A percentile compares a stretch with the other conserved stretches of the same genome.
Conservation (phyloP, 2,113 vertebrate genomes). For the Hassar affinis region DNA sequence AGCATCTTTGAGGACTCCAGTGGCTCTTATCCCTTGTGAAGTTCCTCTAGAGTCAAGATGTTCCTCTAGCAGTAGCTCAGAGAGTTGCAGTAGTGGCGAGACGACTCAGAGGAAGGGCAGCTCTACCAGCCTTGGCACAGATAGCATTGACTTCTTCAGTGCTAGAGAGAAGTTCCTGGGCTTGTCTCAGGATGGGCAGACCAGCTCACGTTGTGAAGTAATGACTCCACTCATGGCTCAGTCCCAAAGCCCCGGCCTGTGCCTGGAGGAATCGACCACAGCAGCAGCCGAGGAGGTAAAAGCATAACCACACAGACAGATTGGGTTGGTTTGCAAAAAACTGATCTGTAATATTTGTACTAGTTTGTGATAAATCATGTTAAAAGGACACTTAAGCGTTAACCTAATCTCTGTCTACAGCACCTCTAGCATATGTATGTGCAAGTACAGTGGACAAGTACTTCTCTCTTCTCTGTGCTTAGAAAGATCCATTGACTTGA, state of each 20-base stretch:
- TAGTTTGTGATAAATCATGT: not conserved
- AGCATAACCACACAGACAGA: not conserved
- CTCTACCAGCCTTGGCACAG: constrained; percentile 75
- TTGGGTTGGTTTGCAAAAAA: not conserved
- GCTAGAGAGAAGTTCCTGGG: constrained; percentile 91
- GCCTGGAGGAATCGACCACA: constrained; percentile 69
- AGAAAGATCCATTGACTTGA: not conserved
- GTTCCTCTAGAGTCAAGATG: not conserved
- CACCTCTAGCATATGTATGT: not conserved
- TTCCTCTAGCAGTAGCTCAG: constrained; percentile 55
- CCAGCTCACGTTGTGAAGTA: constrained; percentile 71
- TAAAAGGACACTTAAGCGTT: not conserved
- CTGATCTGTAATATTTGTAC: not conserved
- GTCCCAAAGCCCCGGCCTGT: constrained; percentile 31
- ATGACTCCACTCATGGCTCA: constrained; percentile 61
- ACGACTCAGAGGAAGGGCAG: constrained; percentile 13
- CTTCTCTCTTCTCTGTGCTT: not conserved
- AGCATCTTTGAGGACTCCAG: constrained; percentile 28
- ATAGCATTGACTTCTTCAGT: constrained; percentile 92
- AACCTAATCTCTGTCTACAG: not conserved
- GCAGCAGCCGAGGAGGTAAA: constrained; percentile 28
- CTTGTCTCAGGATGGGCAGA: constrained; percentile 80
- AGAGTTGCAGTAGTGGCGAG: constrained; percentile 48
- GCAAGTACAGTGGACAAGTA: not conserved
- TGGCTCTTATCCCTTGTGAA: constrained; percentile 44